phyloP scores from a whole-genome alignment of 1,140 invertebrate genomes.

The Streblospio benedicti region DNA sequence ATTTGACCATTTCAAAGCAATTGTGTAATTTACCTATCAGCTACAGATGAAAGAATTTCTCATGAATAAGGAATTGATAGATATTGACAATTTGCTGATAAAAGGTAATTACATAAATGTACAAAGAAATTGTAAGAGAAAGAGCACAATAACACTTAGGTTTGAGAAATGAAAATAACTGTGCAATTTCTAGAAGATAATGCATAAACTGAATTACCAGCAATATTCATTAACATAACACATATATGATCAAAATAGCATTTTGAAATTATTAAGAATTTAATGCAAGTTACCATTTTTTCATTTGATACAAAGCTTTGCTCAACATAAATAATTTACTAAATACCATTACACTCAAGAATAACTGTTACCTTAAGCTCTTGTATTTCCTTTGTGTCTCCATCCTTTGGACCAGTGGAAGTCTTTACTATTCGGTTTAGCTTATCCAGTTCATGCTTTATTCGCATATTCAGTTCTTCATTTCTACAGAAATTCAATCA shows the following conservation, averaged over 20 bases:
- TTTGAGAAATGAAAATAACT: no score
- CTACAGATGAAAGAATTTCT: no score
- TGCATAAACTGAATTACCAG: no score
- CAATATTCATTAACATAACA: no score
- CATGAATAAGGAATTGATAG: no score
- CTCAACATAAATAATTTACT: background rate
- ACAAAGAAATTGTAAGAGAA: no score
- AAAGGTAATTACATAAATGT: no score
- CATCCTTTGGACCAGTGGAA: background rate
- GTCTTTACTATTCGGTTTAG: constrained; percentile 4
- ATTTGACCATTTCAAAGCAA: no score
- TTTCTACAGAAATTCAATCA: constrained; percentile 1
- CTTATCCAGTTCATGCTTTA: constrained; percentile 15
- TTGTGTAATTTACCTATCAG: no score
- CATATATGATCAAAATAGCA: background rate
- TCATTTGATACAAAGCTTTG: background rate
- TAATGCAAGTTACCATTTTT: background rate
- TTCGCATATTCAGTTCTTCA: constrained; percentile 12
- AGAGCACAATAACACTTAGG: no score
- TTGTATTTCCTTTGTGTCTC: background rate
- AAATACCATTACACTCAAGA: background rate
- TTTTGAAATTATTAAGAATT: background rate
- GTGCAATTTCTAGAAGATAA: no score
- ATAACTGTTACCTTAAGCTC: background rate
- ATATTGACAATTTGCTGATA: no score